A percentile compares a stretch with the other conserved stretches of the same genome.
Conservation (phyloP, 2,888 invertebrate species). For the Scelioninae gen. 1 region DNA sequence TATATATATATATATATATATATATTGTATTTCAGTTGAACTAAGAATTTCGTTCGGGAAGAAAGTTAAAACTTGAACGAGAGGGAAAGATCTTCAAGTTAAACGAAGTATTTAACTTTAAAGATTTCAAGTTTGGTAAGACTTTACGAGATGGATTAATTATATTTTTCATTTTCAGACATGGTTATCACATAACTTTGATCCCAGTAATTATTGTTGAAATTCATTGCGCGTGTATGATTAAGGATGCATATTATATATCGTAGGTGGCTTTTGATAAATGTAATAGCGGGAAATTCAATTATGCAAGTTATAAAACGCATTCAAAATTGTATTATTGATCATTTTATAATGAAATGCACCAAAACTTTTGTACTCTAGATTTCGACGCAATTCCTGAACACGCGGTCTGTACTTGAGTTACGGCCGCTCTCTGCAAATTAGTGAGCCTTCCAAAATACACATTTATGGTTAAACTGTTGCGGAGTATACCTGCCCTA, state of each 20-base stretch:
- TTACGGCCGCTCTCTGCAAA: slow-evolving; percentile 51
- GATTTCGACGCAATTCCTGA: slow-evolving; percentile 38
- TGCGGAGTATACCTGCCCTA: slow-evolving; percentile 36
- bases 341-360: slow-evolving; percentile 38
- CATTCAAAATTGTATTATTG: slow-evolving; percentile 16
- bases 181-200: slow-evolving; percentile 30
- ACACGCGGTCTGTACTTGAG: slow-evolving; percentile 42
- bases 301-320: slow-evolving; percentile 31
- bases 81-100: slow-evolving; percentile 48
- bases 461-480: slow-evolving; percentile 57
- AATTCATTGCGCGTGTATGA: slow-evolving; percentile 18
- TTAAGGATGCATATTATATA: slow-evolving; percentile 27
- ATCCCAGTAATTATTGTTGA: slow-evolving; percentile 31
- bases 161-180: slow-evolving; percentile 43
- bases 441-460: slow-evolving; percentile 60
- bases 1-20: slow-evolving; percentile 1
- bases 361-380: slow-evolving; percentile 37
- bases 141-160: slow-evolving; percentile 37
- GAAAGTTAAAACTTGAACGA: slow-evolving; percentile 46
- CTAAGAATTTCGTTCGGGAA: slow-evolving; percentile 6
- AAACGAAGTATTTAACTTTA: slow-evolving; percentile 51
- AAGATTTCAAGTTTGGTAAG: slow-evolving; percentile 41
- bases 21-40: slow-evolving; percentile 11
- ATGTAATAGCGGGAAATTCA: slow-evolving; percentile 13
- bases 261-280: slow-evolving; percentile 23